Base-by-base conservation (phyloP, 2,888 invertebrate genomes). In the Ypsolopha scabrella region DNA sequence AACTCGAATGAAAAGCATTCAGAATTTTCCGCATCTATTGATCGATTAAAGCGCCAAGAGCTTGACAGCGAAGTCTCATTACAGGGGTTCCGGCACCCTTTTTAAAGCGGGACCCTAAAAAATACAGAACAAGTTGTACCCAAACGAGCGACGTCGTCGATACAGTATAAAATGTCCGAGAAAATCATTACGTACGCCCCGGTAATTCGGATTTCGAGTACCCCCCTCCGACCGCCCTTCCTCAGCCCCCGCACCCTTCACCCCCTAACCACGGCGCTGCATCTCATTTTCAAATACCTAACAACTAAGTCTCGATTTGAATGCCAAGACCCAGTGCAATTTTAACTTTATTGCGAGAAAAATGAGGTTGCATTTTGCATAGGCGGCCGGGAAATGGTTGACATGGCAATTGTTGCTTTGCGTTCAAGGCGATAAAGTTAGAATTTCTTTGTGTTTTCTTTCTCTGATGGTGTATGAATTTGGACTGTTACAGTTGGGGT, bases 171-270 rank as follows among this genome's bases (percentile, higher is more conserved):
- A 47, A 47, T 82, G 71, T 62, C 75, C 77, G 78, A 85, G 83
- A 80, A 85, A 86, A 85, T 86, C 85, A 85, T 86, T 86, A 86
- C 81, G 80, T 72, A 82, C 83, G 86, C 81, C 79, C 79, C 73
- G 82, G 80, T 81, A 81, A 85, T 83, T 85, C 81, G 80, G 82
- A 79, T 82, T 82, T 78, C 75, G 80, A 80, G 78, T 73, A 70
- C 68, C 69, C 70, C 69, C 63, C 65, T 60, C 65, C 60, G 58
- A 48, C 53, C 54, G 57, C 59, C 50, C 61, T 54, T 63, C 52
- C 53, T 56, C 9, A 11, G 7, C 41, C 48, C 41, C 55, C 56
- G 57, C 53, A 61, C 59, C 60, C 57, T 46, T 8, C 61, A 65
- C 66, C 65, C 65, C 58, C 51, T 62, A 56, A 58, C 62, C 70